Evolutionary conservation across 92 coral and sea anemone species (phyloP).

Genomic region (Paramuricea clavata): DNA sequence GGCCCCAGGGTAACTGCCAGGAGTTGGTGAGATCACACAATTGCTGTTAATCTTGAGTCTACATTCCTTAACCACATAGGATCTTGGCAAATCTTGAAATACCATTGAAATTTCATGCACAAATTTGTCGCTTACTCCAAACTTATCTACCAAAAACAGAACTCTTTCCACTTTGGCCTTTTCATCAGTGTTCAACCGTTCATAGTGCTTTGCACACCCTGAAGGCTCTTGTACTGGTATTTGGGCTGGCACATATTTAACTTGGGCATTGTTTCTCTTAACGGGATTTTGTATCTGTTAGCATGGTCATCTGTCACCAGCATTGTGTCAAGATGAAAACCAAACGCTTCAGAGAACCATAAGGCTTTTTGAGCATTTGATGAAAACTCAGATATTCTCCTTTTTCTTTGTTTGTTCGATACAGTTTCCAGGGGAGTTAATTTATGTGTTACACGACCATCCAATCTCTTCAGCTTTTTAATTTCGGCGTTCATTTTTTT

Average conservation of each 20-base stretch:
- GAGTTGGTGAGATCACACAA: slow-evolving; percentile 2
- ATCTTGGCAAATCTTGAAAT: slow-evolving; percentile 7
- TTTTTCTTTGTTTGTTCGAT: not conserved
- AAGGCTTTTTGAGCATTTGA: not conserved
- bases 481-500: not conserved
- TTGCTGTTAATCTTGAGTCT: not conserved
- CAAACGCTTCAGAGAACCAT: slow-evolving; percentile 27
- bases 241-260: no score
- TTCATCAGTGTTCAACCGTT: slow-evolving; percentile 13
- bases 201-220: no score
- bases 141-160: slow-evolving; percentile 5
- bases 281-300: slow-evolving; percentile 8
- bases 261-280: no score
- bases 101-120: slow-evolving; percentile 5
- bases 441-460: not conserved
- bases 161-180: slow-evolving; percentile 23
- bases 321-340: not conserved
- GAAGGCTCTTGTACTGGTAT: no score
- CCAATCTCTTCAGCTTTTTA: slow-evolving; percentile 3
- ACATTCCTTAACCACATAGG: slow-evolving; percentile 22
- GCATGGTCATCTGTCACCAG: not conserved
- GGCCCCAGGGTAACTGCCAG: slow-evolving; percentile 23
- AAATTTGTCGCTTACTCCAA: slow-evolving; percentile 24
- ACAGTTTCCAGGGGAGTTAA: no score
- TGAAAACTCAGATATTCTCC: not conserved